These are phyloP conservation scores for Tenodera sinensis DNA, from an alignment of 2,888 invertebrate species.

Conservation along the genomic window DNA sequence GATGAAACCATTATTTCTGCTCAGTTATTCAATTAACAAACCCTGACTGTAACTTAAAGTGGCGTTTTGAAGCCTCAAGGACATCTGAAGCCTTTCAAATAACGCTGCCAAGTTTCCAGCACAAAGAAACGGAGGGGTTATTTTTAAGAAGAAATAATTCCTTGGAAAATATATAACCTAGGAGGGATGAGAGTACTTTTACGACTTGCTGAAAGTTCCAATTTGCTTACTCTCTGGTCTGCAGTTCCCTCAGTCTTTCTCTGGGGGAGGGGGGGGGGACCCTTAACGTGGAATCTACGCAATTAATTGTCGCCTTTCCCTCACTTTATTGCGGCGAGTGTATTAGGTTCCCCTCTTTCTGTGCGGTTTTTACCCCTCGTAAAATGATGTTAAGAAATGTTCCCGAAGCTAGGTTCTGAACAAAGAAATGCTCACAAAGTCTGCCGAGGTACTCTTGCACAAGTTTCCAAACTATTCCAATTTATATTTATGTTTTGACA, in stretches of 20 bases:
- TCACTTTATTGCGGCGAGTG: background rate
- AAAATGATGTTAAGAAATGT: background rate
- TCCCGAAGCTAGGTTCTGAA: background rate
- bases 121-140: background rate
- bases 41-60: background rate
- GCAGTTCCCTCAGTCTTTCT: background rate
- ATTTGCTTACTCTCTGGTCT: background rate
- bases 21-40: no score
- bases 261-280: background rate
- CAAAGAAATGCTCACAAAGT: background rate
- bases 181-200: background rate
- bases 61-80: background rate
- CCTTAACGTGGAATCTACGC: background rate
- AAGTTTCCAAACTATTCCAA: no score
- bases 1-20: no score
- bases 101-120: background rate
- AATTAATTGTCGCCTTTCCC: background rate
- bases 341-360: background rate
- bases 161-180: background rate
- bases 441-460: no score
- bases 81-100: background rate
- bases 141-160: background rate
- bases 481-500: no score
- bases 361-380: background rate
- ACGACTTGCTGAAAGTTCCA: background rate